Base-by-base conservation (phyloP, 2,888 invertebrate genomes). In the Boloria selene region DNA sequence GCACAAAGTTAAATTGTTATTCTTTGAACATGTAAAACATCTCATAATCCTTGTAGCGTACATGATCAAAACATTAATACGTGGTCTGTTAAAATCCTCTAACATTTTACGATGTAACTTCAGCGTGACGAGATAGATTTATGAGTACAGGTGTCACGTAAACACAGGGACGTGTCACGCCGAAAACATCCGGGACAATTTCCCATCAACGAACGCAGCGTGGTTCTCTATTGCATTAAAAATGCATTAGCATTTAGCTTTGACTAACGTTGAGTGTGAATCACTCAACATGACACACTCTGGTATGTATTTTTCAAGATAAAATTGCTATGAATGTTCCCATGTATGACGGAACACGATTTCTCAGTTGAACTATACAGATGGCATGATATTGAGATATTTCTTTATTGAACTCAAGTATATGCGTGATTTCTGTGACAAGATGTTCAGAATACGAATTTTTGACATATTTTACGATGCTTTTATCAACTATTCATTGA, bases 171-270 rank as follows among this genome's bases (percentile, higher is more conserved):
- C 42, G 60, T 60, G 66, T 62, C 62, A 62, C 62, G 50, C 44
- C 58, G 52, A 53, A 58, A 58, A 62, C 52, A 53, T 44, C 42
- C 53, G 45, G 45, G 47, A 52, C 56, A 38, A 62, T 62, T 59
- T 58, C 58, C 53, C 53, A 62, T 42, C 45, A 45, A 5, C 52
- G 42, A 18, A 18, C 61, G 5, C 5, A 42, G 61, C 31, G 51
- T 22, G 58, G 17, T 38, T 45, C 52, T 38, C 13, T 18, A 17
- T 55, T 53, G 50, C 65, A 66, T 62, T 66, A 62, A 59, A 62
- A 62, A 62, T 66, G 66, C 66, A 61, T 65, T 61, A 66, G 44
- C 55, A 52, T 58, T 62, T 49, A 58, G 26, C 66, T 66, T 62
- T 62, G 62, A 52, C 56, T 66, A 49, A 52, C 38, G 45, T 61